Evolutionary conservation across 2,888 invertebrate species (phyloP), one percentile per base, ranked within the genome.

Genomic region (Lasioglossum morio): DNA sequence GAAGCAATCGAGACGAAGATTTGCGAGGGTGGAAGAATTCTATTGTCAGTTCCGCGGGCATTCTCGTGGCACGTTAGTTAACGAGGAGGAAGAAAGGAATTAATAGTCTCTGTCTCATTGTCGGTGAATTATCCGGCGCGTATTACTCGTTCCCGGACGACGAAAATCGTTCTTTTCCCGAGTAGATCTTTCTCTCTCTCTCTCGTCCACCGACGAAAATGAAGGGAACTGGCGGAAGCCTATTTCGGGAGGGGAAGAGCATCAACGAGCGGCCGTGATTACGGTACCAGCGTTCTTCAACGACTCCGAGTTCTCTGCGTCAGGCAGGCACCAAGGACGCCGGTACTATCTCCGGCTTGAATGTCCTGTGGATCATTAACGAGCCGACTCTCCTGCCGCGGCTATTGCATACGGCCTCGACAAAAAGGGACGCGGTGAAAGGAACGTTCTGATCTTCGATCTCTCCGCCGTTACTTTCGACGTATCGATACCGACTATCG

Each of bases 381-480:
- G 98, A 99, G 94, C 98, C 98, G 14, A 98, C 98, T 60, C 53
- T 53, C 53, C 23, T 4, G 98, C 98, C 0, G 98, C 98, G 34
- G 98, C 98, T 69, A 95, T 98, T 84, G 98, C 98, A 82, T 98
- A 98, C 92, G 98, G 98, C 12, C 95, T 97, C 73, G 97, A 97
- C 93, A 97, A 97, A 95, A 96, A 97, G 92, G 95, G 97, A 23
- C 97, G 96, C 93, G 97, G 97, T 3, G 97, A 97, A 92, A 97
- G 97, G 88, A 97, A 97, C 93, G 97, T 97, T 10, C 95, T 97
- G 19, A 97, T 98, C 91, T 97, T 97, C 91, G 97, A 98, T 94
- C 96, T 98, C 84, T 97, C 60, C 60, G 98, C 98, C 87, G 99
- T 98, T 48, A 98, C 98, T 57, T 99, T 99, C 94, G 99, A 99